phyloP scores from a whole-genome alignment of 2,113 vertebrate species.

The Carettochelys insculpta region DNA sequence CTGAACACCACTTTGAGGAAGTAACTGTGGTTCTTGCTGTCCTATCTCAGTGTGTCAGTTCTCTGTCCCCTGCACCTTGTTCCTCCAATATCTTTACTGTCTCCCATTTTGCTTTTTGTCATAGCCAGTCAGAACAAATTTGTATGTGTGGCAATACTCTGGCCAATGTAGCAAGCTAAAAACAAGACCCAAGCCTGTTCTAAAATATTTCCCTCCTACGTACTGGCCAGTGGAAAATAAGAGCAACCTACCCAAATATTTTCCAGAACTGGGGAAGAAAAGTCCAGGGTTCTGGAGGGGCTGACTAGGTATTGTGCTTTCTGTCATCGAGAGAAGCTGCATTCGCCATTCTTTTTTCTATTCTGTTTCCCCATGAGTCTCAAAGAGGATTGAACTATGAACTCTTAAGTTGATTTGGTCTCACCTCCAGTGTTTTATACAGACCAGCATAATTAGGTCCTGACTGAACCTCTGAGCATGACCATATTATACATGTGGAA shows the following conservation, averaged over 20 bases:
- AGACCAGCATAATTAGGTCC: not conserved
- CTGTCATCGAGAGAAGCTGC: not conserved
- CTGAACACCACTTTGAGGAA: not conserved
- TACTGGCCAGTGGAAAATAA: conserved; percentile 8
- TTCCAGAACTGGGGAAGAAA: not conserved
- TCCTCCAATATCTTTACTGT: not conserved
- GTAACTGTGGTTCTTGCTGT: not conserved
- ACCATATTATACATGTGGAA: not conserved
- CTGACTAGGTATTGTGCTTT: not conserved
- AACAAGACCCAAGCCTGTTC: not conserved
- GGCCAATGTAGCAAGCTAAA: not conserved
- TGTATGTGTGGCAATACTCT: not conserved
- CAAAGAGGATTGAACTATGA: too few relatives aligned
- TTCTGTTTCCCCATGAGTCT: not conserved
- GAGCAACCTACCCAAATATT: not conserved
- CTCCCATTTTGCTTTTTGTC: not conserved
- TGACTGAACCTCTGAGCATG: not conserved
- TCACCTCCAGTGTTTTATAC: not conserved
- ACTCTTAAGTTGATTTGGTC: too few relatives aligned
- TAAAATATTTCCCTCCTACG: fast-evolving
- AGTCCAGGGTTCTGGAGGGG: not conserved
- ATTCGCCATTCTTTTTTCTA: not conserved
- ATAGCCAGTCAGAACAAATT: not conserved
- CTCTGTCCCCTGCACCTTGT: not conserved
- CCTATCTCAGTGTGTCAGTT: not conserved